Percentiles rank a stretch among this genome's conserved stretches.
Conservation (phyloP, 1,140 invertebrate genomes). For the Nylanderia fulva region DNA sequence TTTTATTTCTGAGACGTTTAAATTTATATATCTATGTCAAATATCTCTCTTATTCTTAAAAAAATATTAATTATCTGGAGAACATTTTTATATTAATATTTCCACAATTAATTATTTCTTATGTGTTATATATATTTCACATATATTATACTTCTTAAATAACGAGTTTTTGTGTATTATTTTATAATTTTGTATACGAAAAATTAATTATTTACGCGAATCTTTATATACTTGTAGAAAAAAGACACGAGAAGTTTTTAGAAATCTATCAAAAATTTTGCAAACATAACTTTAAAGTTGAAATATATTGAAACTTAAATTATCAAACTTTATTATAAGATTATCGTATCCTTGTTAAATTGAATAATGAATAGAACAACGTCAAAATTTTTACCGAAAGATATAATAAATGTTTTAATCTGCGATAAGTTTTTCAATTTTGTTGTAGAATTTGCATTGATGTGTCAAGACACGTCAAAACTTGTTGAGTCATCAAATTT, state of each 20-base stretch:
- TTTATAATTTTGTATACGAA: too few relatives aligned
- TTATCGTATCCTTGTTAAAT: neutral
- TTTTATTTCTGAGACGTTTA: neutral
- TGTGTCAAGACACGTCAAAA: conserved; percentile 1
- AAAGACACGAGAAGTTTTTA: neutral
- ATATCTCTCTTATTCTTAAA: neutral
- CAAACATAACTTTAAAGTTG: neutral
- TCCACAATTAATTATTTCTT: neutral
- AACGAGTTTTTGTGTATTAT: too few relatives aligned
- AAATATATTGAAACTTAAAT: conserved; percentile 25
- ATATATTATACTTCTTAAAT: neutral
- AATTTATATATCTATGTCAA: neutral
- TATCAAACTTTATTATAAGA: neutral
- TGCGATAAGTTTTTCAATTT: neutral
- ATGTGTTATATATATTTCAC: neutral
- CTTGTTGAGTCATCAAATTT: conserved; percentile 5
- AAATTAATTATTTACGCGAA: neutral
- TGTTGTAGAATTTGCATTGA: neutral
- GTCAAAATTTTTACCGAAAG: neutral
- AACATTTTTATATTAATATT: neutral
- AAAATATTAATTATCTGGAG: neutral
- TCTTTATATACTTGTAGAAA: neutral
- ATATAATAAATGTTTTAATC: neutral
- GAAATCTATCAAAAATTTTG: conserved; percentile 17
- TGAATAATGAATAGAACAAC: conserved; percentile 21